Base-by-base conservation (phyloP, 2,888 invertebrate genomes). In the Stegophylla sp. region DNA sequence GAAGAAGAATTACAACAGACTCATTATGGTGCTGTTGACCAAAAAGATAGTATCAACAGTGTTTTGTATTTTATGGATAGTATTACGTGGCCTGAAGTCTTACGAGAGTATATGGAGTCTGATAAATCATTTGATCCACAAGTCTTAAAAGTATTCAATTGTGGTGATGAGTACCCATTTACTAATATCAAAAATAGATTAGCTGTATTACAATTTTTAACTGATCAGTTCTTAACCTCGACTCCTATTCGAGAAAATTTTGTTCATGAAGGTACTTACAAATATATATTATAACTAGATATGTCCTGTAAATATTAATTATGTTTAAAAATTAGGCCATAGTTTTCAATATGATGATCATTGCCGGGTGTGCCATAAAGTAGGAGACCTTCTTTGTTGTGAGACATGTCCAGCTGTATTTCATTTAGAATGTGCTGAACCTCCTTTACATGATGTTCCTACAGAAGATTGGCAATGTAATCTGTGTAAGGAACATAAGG, bases 361-460 rank as follows among this genome's bases (percentile, higher is more conserved):
- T 86, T 96, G 96, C 85, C 89, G 96, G 83, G 93, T 94, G 41
- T 97, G 97, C 85, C 96, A 96, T 87, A 92, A 95, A 82, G 88
- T 96, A 81, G 99, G 98, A 41, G 97, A 98, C 87, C 89, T 99
- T 72, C 88, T 99, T 15, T 98, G 98, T 86, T 99, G 99, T 88
- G 98, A 98, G 88, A 96, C 96, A 3, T 99, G 99, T 86, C 96
- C 98, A 26, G 98, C 98, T 43, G 97, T 98, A 28, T 99, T 96
- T 87, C 99, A 99, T 87, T 89, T 98, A 86, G 95, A 94, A 85
- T 99, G 99, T 88, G 94, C 97, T 74, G 96, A 97, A 86, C 98
- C 98, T 74, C 96, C 97, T 15, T 88, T 98, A 86, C 91, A 93
- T 72, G 93, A 97, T 87, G 96, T 98, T 66, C 98, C 98, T 76